Evolutionary conservation across 2,113 vertebrate species (phyloP), one percentile per base, ranked within the genome.

Genomic region (Cyanoliseus patagonus): DNA sequence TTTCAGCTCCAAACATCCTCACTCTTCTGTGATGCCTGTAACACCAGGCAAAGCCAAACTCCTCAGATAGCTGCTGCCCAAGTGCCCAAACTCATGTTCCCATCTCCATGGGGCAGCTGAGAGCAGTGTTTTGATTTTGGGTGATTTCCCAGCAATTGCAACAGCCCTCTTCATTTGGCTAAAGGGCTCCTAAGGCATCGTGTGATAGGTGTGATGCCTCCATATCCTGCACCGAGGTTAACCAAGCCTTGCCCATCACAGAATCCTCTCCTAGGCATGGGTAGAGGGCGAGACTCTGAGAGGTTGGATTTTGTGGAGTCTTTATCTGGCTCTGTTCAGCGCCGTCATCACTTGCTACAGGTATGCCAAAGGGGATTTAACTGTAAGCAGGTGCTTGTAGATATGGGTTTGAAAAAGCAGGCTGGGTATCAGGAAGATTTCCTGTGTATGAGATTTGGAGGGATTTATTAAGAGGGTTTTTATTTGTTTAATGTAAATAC

Each of bases 181-280:
- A 9, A 37, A 0, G 4, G 24, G 30, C 42, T 96, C 49, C 72
- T 14, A 7, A 14, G 24, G 57, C 6, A 6, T 11, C 1, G 0
- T 24, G 55, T 5, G 69, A 53, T 14, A 20, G 69, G 9, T 10
- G 42, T 4, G 88, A 49, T 49, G 52, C 61, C 59, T 62, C 17
- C 4, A 27, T 83, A 6, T 13, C 49, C 62, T 12, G 3, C 7
- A 2, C 35, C 6, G 15, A 42, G 52, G 31, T 72, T 63, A 24
- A 46, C 24, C 51, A 20, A 46, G 8, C 27, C 62, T 55, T 42
- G 17, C 15, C n/a, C 9, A 0, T 39, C 5, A 0, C 70, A 76
- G 52, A 57, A 33, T 88, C 86, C 23, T 83, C 52, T 42, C 31
- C 42, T 0, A 4, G 66, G n/a, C 35, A 5, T 2, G 10, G 51